Evolutionary conservation across 2,888 invertebrate genomes (phyloP), one percentile per base, ranked within the genome.

Genomic region (Eupithecia dodoneata): DNA sequence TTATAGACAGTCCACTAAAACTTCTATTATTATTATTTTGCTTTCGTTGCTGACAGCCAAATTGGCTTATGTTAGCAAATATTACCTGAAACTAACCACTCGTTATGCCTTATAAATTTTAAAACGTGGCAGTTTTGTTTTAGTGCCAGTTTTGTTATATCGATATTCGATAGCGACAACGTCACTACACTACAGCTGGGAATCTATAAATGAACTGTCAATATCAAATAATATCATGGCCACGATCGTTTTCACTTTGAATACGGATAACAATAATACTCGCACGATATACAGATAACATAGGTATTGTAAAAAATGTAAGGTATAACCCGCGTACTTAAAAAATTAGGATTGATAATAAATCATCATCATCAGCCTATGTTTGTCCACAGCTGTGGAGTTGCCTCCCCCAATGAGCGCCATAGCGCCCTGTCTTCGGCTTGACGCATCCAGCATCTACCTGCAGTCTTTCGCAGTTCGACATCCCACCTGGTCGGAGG

Each of bases 71-170:
- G 9, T 52, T 52, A 66, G 13, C 5, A 5, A 66, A 42, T 67
- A 70, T 69, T 10, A 69, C 4, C 9, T 45, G n/a, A 6, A 49
- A 49, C 47, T 49, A 70, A 30, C 70, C 47, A 66, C 66, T 42
- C 3, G 42, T 15, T 12, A 70, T 45, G 2, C 18, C 70, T 70
- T 49, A 70, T 12, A 45, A 69, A 47, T 70, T 70, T 47, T 45
- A 45, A 47, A 70, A 45, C 30, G 70, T 47, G 70, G 70, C 47
- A 49, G 70, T 70, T 47, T 42, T 45, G 44, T 47, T 2, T 55
- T 1, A 18, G 9, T 59, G 55, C 3, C 10, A 59, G 18, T 59
- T 63, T 63, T 18, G 4, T 63, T 63, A 4, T 12, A 18, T 59
- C 9, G 55, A 59, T 18, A 63, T 18, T 63, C 10, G 18, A n/a